Percentiles rank a stretch among this genome's conserved stretches.
These are phyloP conservation scores for Nannoperca obscura DNA, from an alignment of 2,797 vertebrate species.

Conservation along the genomic window DNA sequence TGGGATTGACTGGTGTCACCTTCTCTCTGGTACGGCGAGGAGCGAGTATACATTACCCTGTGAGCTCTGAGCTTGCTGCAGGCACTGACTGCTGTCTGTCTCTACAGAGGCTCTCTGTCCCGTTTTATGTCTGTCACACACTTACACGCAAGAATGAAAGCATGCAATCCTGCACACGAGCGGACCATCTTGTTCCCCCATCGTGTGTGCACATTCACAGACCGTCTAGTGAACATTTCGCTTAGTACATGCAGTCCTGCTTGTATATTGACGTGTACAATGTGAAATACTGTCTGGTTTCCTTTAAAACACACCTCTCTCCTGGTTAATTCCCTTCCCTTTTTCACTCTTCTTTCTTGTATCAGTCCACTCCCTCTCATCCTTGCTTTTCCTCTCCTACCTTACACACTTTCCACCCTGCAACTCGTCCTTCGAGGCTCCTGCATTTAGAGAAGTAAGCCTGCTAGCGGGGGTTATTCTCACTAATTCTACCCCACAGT, in stretches of 20 bases:
- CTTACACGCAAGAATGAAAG: slow-evolving; percentile 70
- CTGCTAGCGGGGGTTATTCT: slow-evolving; percentile 82
- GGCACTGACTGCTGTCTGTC: slow-evolving; percentile 78
- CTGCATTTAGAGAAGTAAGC: slow-evolving; percentile 83
- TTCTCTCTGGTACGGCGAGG: slow-evolving; percentile 75
- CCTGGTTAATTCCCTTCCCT: slow-evolving; percentile 22
- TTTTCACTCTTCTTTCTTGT: slow-evolving; percentile 30
- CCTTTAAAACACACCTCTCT: slow-evolving; percentile 27
- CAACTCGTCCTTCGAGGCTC: slow-evolving; percentile 69
- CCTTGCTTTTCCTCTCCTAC: slow-evolving; percentile 18
- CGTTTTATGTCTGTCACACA: slow-evolving; percentile 77
- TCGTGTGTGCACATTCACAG: slow-evolving; percentile 8
- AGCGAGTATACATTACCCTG: slow-evolving; percentile 79
- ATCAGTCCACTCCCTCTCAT: slow-evolving; percentile 35
- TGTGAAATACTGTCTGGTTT: slow-evolving; percentile 18
- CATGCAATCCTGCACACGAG: slow-evolving; percentile 43
- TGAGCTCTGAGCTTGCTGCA: slow-evolving; percentile 82
- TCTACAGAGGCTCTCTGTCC: slow-evolving; percentile 74
- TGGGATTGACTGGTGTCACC: slow-evolving; percentile 83
- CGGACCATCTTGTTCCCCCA: slow-evolving; percentile 24
- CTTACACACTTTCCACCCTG: slow-evolving; percentile 54
- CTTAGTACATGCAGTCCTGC: slow-evolving; percentile 30
- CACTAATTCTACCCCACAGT: slow-evolving; percentile 83
- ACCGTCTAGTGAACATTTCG: slow-evolving; percentile 15
- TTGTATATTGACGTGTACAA: slow-evolving; percentile 40